Evolutionary conservation across 2,888 invertebrate species (phyloP), one percentile per base, ranked within the genome.

Genomic region (Gymnosoma rotundatum): DNA sequence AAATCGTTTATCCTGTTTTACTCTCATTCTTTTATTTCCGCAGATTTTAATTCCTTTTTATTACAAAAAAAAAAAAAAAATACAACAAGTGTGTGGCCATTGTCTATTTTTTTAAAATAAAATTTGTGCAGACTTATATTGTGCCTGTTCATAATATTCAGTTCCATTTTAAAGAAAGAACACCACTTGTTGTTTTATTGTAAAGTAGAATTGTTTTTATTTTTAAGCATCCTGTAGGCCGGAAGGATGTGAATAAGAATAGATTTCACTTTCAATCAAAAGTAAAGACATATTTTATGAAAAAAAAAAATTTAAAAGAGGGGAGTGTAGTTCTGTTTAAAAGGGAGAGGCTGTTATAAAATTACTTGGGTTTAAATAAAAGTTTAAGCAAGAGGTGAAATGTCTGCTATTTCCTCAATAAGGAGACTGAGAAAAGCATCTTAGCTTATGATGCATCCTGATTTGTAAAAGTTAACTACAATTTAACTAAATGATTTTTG

Each of bases 171-270:
- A n/a, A n/a, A n/a, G 10, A 4, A 32, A 66, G 36, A 50, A 82
- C 56, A 56, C 16, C 25, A 61, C 81, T 84, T 84, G 84, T 78
- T 84, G 16, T 84, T 73, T 73, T 48, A 63, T 69, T 70, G 12
- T 72, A 9, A 25, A 48, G 56, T 69, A 70, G 32, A 42, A 7
- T 42, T 42, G 12, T 12, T 56, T 79, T 66, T 36, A 16, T 32
- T 79, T 63, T 78, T 54, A 38, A 66, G 66, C 78, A 84, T 84
- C 84, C 84, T 84, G 54, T 18, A 54, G 61, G 38, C 78, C 84
- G 84, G 84, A 84, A 84, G 84, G 78, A 84, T 64, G 66, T 81
- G 56, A 63, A 79, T 61, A 74, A 74, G 74, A 78, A 84, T 81
- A 70, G 78, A 70, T 84, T 84, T 84, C 81, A 84, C 84, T 84